Base-by-base conservation (phyloP, 2,888 invertebrate species). In the Eupsilia transversa region DNA sequence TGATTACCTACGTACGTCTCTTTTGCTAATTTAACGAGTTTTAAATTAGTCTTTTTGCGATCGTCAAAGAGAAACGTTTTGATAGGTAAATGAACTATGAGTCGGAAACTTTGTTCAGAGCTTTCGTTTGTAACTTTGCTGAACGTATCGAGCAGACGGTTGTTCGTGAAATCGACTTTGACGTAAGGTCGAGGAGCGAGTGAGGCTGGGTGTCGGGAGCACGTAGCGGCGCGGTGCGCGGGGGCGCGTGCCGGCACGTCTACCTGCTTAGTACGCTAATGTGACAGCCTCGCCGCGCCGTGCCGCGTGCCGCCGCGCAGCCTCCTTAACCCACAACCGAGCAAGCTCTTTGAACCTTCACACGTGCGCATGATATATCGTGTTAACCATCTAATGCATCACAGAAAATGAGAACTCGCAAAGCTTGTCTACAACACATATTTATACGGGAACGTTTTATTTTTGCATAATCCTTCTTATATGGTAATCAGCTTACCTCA, bases 191-290 rank as follows among this genome's bases (percentile, higher is more conserved):
- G 73, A 66, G 46, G 71, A 78, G 78, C 60, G 57, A 80, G 71
- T 59, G 72, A 61, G 67, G 54, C 60, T 61, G 74, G 75, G 49
- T 77, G 72, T 68, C 49, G 65, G 54, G 80, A 71, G 78, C 90
- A 89, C 89, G 90, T 91, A 87, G 75, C 46, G 77, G 41, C 66
- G 66, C 54, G 69, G 70, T 54, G 65, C 35, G 70, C 60, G 73
- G 71, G 61, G 81, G 87, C 89, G 88, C 93, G 91, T 91, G 92
- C 86, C 89, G 79, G 83, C 94, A 93, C 94, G 93, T 93, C 84
- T 87, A 91, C 92, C 93, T 94, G 92, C 89, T 94, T 93, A 94
- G 91, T 90, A 89, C 91, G 91, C 89, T 93, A 93, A 94, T 92
- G 91, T 90, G 91, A 89, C 89, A 90, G 91, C 78, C 67, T 78